Conservation (phyloP, 2,113 vertebrate genomes). For the Gnathonemus echidnorhynchus region DNA sequence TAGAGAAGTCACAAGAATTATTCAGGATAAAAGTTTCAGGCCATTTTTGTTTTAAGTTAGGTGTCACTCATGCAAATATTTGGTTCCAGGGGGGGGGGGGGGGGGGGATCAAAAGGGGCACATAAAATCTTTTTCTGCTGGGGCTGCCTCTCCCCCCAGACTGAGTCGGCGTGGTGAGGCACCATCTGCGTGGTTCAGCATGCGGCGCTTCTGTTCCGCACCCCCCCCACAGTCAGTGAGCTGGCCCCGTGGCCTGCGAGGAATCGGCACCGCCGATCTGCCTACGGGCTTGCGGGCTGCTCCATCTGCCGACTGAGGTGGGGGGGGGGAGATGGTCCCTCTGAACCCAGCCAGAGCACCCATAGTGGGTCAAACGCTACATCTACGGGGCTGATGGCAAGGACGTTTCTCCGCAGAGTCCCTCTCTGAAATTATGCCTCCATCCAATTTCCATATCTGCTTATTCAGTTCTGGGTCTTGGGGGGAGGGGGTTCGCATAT, state of each 20-base stretch:
- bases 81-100: not conserved
- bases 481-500: not conserved
- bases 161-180: not conserved
- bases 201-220: constrained; percentile 16
- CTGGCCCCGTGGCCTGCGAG: not conserved
- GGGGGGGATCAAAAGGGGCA: not conserved
- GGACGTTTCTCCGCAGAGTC: not conserved
- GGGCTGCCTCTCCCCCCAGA: not conserved
- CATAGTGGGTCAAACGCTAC: not conserved
- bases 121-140: not conserved
- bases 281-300: not conserved
- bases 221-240: constrained; percentile 11
- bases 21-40: not conserved
- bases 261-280: not conserved
- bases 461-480: not conserved
- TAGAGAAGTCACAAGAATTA: not conserved
- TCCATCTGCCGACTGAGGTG: constrained; percentile 21
- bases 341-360: not conserved
- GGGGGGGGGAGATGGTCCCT: not conserved
- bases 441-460: not conserved
- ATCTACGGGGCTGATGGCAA: not conserved
- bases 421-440: not conserved
- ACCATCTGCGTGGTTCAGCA: constrained; percentile 30
- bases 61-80: not conserved
- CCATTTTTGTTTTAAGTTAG: not conserved